A percentile compares a stretch with the other conserved stretches of the same genome.
Evolutionary conservation across 2,113 vertebrate genomes (phyloP).

Genomic region (Ctenodactylus gundi): DNA sequence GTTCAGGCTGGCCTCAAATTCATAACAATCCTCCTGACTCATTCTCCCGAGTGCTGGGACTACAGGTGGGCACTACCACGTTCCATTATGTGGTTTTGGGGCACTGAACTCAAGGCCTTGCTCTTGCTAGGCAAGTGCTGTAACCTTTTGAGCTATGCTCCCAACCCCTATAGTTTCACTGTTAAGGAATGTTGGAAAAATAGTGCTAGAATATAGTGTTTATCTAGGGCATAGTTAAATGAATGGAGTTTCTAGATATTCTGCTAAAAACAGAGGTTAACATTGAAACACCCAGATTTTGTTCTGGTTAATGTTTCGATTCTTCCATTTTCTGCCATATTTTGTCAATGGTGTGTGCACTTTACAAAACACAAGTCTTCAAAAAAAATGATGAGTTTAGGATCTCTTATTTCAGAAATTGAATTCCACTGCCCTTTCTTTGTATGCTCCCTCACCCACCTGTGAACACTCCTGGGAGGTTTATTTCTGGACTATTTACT

Average conservation of each 20-base stretch:
- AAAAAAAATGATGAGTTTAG: not conserved
- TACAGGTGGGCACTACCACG: no score
- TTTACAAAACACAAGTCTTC: not conserved
- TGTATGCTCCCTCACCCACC: accelerated
- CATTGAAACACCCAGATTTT: not conserved
- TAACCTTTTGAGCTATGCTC: no score
- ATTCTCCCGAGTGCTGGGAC: no score
- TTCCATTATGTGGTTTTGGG: no score
- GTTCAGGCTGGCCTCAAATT: no score
- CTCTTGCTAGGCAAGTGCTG: no score
- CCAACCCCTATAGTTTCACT: not conserved
- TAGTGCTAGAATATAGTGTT: not conserved
- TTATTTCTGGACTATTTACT: constrained; percentile 48
- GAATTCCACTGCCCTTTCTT: not conserved
- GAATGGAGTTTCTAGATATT: not conserved
- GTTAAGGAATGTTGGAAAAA: not conserved
- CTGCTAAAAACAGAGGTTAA: not conserved
- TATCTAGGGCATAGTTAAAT: not conserved
- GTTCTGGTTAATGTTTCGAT: not conserved
- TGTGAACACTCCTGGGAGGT: not conserved
- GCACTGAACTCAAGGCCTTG: no score
- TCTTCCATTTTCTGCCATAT: not conserved
- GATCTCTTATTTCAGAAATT: constrained; percentile 32
- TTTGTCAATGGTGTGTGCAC: not conserved
- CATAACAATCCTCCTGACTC: no score